Evolutionary conservation across 64 coral and sea anemone genomes (phyloP).

Genomic region (Platygyra sinensis): DNA sequence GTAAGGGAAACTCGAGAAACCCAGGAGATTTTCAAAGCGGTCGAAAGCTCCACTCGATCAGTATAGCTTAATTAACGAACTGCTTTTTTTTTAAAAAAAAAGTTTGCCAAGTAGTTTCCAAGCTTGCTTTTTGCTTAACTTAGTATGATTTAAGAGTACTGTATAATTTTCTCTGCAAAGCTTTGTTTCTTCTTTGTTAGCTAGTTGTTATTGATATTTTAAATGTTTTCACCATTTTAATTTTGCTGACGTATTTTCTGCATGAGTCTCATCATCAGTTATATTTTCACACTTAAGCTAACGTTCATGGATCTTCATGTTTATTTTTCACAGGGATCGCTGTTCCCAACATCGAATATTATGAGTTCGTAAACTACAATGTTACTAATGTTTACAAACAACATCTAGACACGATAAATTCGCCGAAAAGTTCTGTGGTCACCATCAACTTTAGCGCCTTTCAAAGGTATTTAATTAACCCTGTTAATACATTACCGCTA

Average conservation of each 20-base stretch:
- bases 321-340: neutral
- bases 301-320: neutral
- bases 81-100: no score
- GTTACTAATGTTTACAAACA: conserved; percentile 13
- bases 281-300: neutral
- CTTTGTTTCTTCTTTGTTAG: no score
- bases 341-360: conserved; percentile 25
- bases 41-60: neutral
- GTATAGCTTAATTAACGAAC: no score
- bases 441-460: conserved; percentile 41
- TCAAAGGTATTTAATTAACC: conserved; percentile 13
- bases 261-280: neutral
- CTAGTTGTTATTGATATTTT: no score
- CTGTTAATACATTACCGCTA: no score
- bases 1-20: neutral
- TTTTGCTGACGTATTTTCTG: neutral
- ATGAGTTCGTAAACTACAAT: conserved; percentile 40
- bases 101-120: no score
- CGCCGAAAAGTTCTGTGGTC: neutral
- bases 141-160: no score
- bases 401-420: neutral
- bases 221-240: neutral
- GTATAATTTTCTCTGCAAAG: no score
- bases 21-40: neutral
- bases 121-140: no score